Percentiles rank a stretch among this genome's conserved stretches.
phyloP scores from a whole-genome alignment of 2,113 vertebrate genomes.

The Microtus pennsylvanicus region DNA sequence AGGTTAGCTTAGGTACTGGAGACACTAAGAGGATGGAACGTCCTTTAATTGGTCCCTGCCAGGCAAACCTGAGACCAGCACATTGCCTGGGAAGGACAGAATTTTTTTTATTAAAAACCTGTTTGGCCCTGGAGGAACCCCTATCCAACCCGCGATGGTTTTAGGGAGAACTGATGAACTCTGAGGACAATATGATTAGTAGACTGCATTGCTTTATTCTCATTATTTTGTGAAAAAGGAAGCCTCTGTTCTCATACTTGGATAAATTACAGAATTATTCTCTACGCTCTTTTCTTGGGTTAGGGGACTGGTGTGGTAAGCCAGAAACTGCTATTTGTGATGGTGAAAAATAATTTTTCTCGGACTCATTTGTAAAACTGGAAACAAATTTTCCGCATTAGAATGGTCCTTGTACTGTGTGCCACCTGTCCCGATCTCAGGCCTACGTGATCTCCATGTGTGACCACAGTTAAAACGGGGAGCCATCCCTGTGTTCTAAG shows the following conservation, averaged over 20 bases:
- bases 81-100: background rate
- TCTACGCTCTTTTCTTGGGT: background rate
- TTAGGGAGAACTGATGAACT: background rate
- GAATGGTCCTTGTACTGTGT: background rate
- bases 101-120: background rate
- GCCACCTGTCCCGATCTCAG: background rate
- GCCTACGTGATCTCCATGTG: too few species aligned
- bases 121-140: background rate
- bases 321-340: slow-evolving; percentile 4
- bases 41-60: background rate
- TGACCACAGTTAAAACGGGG: accelerated
- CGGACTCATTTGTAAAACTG: slow-evolving; percentile 10
- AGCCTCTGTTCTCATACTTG: background rate
- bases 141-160: background rate
- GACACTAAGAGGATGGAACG: background rate
- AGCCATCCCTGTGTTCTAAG: too few species aligned
- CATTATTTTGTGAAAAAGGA: slow-evolving; percentile 9
- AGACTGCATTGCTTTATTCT: background rate
- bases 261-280: background rate
- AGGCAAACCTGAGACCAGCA: background rate
- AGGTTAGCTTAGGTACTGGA: background rate
- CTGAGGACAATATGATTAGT: background rate
- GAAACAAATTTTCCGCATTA: background rate
- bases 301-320: background rate
- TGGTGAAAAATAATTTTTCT: background rate